Evolutionary conservation across 2,113 vertebrate genomes (phyloP).

Genomic region (Rhinolophus sinicus): DNA sequence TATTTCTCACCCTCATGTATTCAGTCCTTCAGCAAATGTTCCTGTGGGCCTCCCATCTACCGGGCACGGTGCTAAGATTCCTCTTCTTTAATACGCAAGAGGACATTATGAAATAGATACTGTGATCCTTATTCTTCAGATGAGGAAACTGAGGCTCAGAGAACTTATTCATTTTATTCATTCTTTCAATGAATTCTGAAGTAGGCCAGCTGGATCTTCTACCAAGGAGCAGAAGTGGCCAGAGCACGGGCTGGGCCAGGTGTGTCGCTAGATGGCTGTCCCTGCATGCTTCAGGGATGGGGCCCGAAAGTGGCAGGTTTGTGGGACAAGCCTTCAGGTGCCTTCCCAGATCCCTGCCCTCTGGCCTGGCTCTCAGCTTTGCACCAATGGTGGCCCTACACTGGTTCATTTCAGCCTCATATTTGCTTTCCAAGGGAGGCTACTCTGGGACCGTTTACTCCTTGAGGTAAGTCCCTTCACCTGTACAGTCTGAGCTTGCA

Average conservation of each 20-base stretch:
- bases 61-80: not conserved
- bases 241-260: not conserved
- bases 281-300: not conserved
- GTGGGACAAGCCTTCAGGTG: not conserved
- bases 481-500: not conserved
- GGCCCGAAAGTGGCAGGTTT: not conserved
- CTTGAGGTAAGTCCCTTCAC: too few species aligned
- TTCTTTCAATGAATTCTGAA: not conserved
- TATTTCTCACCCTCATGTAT: not conserved
- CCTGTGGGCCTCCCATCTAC: not conserved
- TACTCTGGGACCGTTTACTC: not conserved
- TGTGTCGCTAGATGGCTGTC: not conserved
- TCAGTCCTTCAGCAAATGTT: not conserved
- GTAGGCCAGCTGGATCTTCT: not conserved
- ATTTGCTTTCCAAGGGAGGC: not conserved
- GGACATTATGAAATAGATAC: not conserved
- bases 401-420: not conserved
- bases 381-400: rapidly evolving
- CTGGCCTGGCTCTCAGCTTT: not conserved
- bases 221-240: not conserved
- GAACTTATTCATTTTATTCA: not conserved
- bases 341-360: not conserved
- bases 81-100: not conserved
- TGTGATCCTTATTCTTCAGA: not conserved
- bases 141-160: not conserved